A percentile compares a stretch with the other conserved stretches of the same genome.
Conservation (phyloP, 1,140 invertebrate species). For the Cotesia glomerata region DNA sequence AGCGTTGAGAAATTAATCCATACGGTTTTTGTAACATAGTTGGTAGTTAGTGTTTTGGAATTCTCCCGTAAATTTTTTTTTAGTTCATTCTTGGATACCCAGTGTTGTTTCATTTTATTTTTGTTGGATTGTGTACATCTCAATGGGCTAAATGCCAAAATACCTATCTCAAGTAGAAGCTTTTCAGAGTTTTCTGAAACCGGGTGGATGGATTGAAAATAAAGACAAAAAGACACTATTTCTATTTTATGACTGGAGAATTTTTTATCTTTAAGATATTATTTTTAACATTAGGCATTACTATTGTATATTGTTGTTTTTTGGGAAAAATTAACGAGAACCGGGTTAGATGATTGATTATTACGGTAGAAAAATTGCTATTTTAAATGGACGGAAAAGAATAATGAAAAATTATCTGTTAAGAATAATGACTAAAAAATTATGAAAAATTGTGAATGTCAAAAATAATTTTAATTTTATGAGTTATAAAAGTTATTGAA, state of each 20-base stretch:
- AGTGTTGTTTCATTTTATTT: background rate
- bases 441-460: no score
- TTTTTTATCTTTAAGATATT: background rate
- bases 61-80: background rate
- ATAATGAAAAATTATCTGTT: no score
- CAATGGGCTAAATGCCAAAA: constrained; percentile 24
- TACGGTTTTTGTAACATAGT: background rate
- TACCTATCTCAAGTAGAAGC: constrained; percentile 22
- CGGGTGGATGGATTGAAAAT: background rate
- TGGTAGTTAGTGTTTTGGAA: background rate
- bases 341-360: no score
- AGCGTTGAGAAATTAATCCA: background rate
- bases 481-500: no score
- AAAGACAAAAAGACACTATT: background rate
- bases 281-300: background rate
- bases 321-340: no score
- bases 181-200: constrained; percentile 15
- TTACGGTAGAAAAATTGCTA: no score
- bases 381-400: no score
- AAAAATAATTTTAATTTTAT: no score
- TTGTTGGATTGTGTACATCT: background rate
- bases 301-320: no score
- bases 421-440: no score
- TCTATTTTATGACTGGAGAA: background rate
- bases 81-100: background rate